Evolutionary conservation across 2,888 invertebrate genomes (phyloP), one percentile per base, ranked within the genome.

Genomic region (Myopa tessellatipennis): DNA sequence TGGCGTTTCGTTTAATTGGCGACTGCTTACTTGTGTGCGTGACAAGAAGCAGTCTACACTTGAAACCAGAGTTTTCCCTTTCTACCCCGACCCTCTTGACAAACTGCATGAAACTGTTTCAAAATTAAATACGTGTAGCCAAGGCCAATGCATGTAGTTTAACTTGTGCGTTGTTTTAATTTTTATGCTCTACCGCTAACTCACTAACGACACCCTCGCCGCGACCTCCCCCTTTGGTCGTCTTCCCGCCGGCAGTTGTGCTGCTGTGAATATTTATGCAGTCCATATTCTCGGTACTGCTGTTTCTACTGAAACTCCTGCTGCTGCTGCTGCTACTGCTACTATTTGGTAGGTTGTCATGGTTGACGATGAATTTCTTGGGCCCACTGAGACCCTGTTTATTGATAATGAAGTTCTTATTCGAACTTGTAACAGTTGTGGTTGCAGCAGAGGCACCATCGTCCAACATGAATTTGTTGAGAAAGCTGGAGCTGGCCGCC

Each of bases 321-420:
- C 61, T 38, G 26, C 40, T 58, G 36, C 36, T 36, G 36, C 16
- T 38, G 14, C 55, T 61, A 45, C 69, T 74, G 38, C 68, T 71
- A 38, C 76, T 71, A 61, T 74, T 79, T 68, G 80, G 81, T 40
- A 83, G 78, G 77, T 84, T 82, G 75, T 85, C 85, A 63, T 86
- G 86, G 68, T 86, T 85, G 8, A 85, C 85, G 65, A 85, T 83
- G 26, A 82, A 85, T 79, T 85, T 85, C 79, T 86, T 85, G 77
- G 86, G 83, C 1, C 85, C 87, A 16, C 84, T 85, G 68, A 84
- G 76, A 36, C 85, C 87, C 78, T 86, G 86, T 69, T 85, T 86
- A 67, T 85, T 85, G 18, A 86, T 85, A 70, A 84, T 85, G 80
- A 86, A 85, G 78, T 84, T 85, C 78, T 86, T 86, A 71, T 85